A percentile compares a stretch with the other conserved stretches of the same genome.
These are phyloP conservation scores for Enteromius radiatus DNA, from an alignment of 2,797 vertebrate genomes.

Conservation along the genomic window DNA sequence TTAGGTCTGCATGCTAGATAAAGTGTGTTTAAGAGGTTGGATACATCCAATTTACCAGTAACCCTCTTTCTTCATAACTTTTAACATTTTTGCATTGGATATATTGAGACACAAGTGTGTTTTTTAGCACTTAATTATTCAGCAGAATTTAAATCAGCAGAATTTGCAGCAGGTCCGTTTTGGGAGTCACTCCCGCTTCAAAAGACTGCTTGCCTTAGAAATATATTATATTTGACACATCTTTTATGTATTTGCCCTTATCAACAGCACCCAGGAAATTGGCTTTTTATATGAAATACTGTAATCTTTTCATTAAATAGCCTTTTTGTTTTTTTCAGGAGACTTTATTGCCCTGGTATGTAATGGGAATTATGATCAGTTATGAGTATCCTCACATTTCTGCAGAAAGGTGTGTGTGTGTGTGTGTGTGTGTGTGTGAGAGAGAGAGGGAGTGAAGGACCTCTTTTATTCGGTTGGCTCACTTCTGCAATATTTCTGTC, in stretches of 20 bases:
- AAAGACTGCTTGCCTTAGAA: constrained; percentile 9
- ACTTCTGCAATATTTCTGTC: constrained; percentile 11
- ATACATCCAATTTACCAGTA: constrained; percentile 39
- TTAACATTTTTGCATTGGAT: background rate
- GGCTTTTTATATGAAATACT: constrained; percentile 16
- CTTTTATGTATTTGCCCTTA: constrained; percentile 25
- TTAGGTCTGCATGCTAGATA: constrained; percentile 48
- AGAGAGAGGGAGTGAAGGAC: no score
- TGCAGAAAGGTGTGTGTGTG: background rate
- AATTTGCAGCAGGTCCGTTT: background rate
- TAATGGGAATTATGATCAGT: constrained; percentile 29
- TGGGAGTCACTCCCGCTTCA: constrained; percentile 16
- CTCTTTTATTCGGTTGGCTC: background rate
- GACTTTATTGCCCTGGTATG: background rate
- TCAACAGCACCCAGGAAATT: constrained; percentile 35
- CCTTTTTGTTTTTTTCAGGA: constrained; percentile 19
- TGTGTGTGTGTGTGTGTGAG: background rate
- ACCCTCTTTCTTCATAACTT: constrained; percentile 27
- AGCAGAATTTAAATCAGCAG: background rate
- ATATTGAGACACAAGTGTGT: background rate
- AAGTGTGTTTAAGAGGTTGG: constrained; percentile 42
- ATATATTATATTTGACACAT: constrained; percentile 7
- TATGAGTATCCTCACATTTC: background rate
- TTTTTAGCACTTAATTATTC: constrained; percentile 13
- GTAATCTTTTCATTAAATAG: constrained; percentile 11